Conservation (phyloP, 53 echinoderm and acorn worm species). For the Patiria pectinifera region DNA sequence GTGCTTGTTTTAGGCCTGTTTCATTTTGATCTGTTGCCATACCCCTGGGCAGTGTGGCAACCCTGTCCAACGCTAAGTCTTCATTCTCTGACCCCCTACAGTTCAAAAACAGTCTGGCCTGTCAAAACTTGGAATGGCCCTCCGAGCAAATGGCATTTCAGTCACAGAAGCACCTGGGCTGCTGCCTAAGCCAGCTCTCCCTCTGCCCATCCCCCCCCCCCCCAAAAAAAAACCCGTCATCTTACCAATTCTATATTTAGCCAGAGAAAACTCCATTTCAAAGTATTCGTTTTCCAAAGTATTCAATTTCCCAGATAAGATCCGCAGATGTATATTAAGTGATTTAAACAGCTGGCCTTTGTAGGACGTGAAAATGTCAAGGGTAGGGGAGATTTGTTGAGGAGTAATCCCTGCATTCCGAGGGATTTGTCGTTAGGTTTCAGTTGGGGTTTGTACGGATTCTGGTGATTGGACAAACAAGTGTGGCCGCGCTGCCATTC, state of each 20-base stretch:
- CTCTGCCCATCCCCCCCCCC: neutral
- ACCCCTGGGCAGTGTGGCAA: neutral
- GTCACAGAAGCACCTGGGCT: conserved; percentile 8
- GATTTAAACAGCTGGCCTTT: neutral
- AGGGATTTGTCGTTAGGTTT: conserved; percentile 4
- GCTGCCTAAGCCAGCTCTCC: neutral
- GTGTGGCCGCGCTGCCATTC: neutral
- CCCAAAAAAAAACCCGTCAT: neutral
- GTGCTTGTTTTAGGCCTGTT: neutral
- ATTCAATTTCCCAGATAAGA: neutral
- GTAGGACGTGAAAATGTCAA: conserved; percentile 20
- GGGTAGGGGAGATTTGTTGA: conserved; percentile 25
- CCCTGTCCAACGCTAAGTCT: neutral
- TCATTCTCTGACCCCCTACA: neutral
- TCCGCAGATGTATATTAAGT: neutral
- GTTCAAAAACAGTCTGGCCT: neutral
- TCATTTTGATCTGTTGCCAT: neutral
- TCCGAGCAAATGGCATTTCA: conserved; percentile 1
- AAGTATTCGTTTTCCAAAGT: neutral
- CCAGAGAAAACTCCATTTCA: neutral
- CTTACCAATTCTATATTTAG: neutral
- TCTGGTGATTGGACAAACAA: neutral
- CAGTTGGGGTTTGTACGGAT: neutral
- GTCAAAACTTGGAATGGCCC: conserved; percentile 11
- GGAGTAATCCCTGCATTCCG: conserved; percentile 7